Percentiles rank a stretch among this genome's conserved stretches.
These are phyloP conservation scores for Chelmon rostratus DNA, from an alignment of 2,797 vertebrate species.

Conservation along the genomic window DNA sequence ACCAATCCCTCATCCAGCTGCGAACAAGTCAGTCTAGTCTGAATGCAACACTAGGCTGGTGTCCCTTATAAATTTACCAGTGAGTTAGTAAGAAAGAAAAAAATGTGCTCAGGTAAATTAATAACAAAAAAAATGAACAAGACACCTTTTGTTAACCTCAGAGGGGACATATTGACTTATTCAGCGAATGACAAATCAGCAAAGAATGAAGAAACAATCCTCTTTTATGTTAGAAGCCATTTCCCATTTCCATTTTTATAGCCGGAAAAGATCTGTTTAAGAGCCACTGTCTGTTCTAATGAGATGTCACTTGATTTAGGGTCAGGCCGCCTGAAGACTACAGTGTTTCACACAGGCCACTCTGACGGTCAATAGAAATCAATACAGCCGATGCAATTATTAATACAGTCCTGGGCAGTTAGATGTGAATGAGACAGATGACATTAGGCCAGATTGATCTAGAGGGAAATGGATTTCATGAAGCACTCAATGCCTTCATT, in stretches of 20 bases:
- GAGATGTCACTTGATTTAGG: constrained; percentile 90
- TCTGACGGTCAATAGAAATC: constrained; percentile 87
- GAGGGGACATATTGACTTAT: constrained; percentile 57
- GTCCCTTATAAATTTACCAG: neutral
- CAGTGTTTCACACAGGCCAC: constrained; percentile 70
- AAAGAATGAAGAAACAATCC: constrained; percentile 77
- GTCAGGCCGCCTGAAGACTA: constrained; percentile 77
- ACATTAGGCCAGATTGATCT: constrained; percentile 89
- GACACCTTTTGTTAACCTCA: constrained; percentile 54
- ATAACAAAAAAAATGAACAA: constrained; percentile 53
- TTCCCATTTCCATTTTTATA: constrained; percentile 84
- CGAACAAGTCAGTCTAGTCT: neutral
- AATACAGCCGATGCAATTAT: constrained; percentile 89
- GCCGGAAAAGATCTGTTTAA: constrained; percentile 81
- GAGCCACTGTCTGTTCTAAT: constrained; percentile 84
- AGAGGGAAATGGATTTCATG: constrained; percentile 87
- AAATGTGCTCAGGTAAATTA: constrained; percentile 30
- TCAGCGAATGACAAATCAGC: constrained; percentile 62
- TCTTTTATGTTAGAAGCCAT: constrained; percentile 69
- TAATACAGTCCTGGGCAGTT: constrained; percentile 86
- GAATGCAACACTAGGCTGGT: constrained; percentile 5
- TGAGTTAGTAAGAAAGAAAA: neutral
- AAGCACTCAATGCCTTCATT: constrained; percentile 84
- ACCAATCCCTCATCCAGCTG: no score
- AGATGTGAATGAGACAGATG: constrained; percentile 88